Base-by-base conservation (phyloP, 2,113 vertebrate genomes). In the Ariopsis seemanni region DNA sequence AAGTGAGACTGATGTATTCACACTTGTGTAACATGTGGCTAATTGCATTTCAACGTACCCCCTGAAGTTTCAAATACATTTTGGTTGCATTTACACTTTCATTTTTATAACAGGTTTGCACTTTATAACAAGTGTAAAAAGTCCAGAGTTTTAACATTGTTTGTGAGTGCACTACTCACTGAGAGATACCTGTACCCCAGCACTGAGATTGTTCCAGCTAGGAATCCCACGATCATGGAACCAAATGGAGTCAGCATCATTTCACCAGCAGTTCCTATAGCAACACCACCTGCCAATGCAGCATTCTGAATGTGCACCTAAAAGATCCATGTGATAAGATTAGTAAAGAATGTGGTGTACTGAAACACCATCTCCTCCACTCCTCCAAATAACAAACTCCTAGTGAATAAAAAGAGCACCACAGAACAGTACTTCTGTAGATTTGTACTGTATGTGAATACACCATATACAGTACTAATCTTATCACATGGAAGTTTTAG, bases 291-390 rank as follows among this genome's bases (percentile, higher is more conserved):
- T 0, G 98, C 97, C 93, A 99, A 88, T 0, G 96, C 94, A 0
- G 98, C 97, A 0, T 99, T 98, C 88, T 99, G 98, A 87, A 99
- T 92, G 91, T 98, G 98, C 15, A 97, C 97, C 98, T 99, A 1
- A 57, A 85, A 89, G 84, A 74, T 42, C 34, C 81, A 87, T 5
- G 5, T 30, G n/a, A 57, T 1, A 81, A 50, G 3, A 82, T 81
- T 12, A 72, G 52, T 22, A 55, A 2, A 18, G n/a, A 34, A 71
- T 57, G 22, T 34, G 20, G 25, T 27, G 15, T 30, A 71, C 34
- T 8, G 1, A n/a, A 78, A 15, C 75, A 55, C 11, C 9, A 53
- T 53, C 25, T 1, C 22, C 6, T 0, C 3, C 67, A 34, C 9
- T 7, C 6, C n/a, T 27, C 25, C 25, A 67, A 67, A 67, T 12